Evolutionary conservation across 92 coral and sea anemone species (phyloP).

Genomic region (Epizoanthus rinbou): DNA sequence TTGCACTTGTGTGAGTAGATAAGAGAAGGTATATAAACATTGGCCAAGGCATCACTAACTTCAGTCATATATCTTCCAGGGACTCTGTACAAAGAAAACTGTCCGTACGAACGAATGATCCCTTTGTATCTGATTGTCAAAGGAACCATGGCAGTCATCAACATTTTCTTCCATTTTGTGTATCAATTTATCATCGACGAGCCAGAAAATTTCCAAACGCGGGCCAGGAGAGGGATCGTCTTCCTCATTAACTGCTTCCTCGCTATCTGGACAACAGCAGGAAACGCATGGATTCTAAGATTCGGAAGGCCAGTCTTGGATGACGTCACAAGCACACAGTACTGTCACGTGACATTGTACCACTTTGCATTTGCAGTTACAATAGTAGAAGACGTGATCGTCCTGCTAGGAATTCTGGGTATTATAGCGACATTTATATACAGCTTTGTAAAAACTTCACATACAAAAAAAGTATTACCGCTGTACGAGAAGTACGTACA

Average conservation of each 20-base stretch:
- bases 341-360: slow-evolving; percentile 40
- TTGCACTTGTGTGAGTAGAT: too few species aligned
- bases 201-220: slow-evolving; percentile 3
- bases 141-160: slow-evolving; percentile 9
- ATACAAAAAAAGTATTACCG: slow-evolving; percentile 8
- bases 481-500: background rate
- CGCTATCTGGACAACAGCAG: slow-evolving; percentile 34
- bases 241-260: slow-evolving; percentile 37
- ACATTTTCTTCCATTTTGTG: slow-evolving; percentile 34
- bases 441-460: slow-evolving; percentile 3
- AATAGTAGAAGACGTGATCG: slow-evolving; percentile 18
- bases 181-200: slow-evolving; percentile 19
- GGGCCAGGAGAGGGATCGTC: slow-evolving; percentile 11
- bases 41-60: too few species aligned
- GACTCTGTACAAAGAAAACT: slow-evolving; percentile 12
- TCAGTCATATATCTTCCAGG: background rate
- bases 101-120: slow-evolving; percentile 35
- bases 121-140: slow-evolving; percentile 32
- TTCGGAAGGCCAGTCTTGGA: slow-evolving; percentile 25
- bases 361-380: slow-evolving; percentile 33
- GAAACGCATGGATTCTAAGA: slow-evolving; percentile 37
- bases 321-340: slow-evolving; percentile 38
- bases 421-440: slow-evolving; percentile 9
- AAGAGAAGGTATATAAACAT: too few species aligned
- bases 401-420: slow-evolving; percentile 40